Conservation (phyloP, 2,888 invertebrate species). For the Chelonus formosanus region DNA sequence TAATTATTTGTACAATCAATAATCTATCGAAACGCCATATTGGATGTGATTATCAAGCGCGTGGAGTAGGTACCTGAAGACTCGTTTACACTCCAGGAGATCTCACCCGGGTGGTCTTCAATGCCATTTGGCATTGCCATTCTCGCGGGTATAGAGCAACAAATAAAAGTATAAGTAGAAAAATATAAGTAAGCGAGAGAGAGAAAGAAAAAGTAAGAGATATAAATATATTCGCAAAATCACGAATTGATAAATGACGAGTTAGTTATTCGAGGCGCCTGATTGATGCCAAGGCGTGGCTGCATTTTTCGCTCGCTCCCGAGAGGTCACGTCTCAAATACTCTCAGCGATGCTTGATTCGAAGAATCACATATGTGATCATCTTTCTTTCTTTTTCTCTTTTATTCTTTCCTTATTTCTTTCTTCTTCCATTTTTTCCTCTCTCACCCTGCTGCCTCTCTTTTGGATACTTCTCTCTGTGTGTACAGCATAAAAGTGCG, state of each 20-base stretch:
- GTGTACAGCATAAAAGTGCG: background rate
- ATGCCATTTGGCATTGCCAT: constrained; percentile 10
- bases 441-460: too few species aligned
- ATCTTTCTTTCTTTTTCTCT: constrained; percentile 8
- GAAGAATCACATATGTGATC: constrained; percentile 25
- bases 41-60: constrained; percentile 22
- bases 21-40: constrained; percentile 16
- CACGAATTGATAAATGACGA: constrained; percentile 47
- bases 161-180: background rate
- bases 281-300: constrained; percentile 43
- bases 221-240: constrained; percentile 40
- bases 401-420: background rate
- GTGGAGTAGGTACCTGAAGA: constrained; percentile 14
- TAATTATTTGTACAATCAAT: constrained; percentile 1
- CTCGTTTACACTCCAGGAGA: constrained; percentile 21
- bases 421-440: too few species aligned
- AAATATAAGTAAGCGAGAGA: background rate
- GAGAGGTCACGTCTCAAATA: constrained; percentile 35
- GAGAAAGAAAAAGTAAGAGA: constrained; percentile 3
- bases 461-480: too few species aligned
- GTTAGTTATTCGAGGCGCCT: constrained; percentile 44
- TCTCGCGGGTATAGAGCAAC: background rate
- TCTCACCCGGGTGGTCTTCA: constrained; percentile 33
- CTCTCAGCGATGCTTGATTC: constrained; percentile 29
- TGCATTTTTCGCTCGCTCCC: constrained; percentile 35